Evolutionary conservation across 2,113 vertebrate species (phyloP), one percentile per base, ranked within the genome.

Genomic region (Sitta europaea): DNA sequence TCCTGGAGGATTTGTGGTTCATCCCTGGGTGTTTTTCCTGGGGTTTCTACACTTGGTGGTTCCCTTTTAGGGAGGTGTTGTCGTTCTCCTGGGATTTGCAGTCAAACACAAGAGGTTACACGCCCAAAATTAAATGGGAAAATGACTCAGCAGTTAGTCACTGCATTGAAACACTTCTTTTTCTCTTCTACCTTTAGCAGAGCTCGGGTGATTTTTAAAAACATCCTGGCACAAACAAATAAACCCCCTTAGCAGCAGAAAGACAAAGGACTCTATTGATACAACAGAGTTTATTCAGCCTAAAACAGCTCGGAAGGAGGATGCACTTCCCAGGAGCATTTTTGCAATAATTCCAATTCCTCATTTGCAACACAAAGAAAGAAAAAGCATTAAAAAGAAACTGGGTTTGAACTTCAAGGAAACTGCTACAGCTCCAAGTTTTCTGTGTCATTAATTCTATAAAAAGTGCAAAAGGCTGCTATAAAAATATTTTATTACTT

Each of bases 381-480:
- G 31, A 55, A 48, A 28, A 9, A 21, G 4, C 2, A 47, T 22
- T 59, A 22, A 27, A 65, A 47, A 72, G 10, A 28, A 36, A 47
- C 8, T 7, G 12, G 18, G 17, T 55, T 40, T 62, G 33, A 38
- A 90, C 33, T 3, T 5, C 55, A 65, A 36, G 29, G 21, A 62
- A 91, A 19, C 8, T 3, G 23, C 50, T 42, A 27, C 42, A 87
- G 14, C 31, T 27, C 0, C 4, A 5, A 90, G 40, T 8, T 36
- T 66, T 24, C 25, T 11, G 23, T 6, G 21, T 28, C 19, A 62
- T 78, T 62, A 84, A 65, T 35, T 40, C 71, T 28, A 35, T 6
- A 80, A 83, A 79, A 71, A 73, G 13, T 88, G 89, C 36, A 74
- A 91, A 77, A 74, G 14, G 80, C 91, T 94, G 80, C 89, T 92